Base-by-base conservation (phyloP, 2,888 invertebrate species). In the Patella ulyssiponensis region DNA sequence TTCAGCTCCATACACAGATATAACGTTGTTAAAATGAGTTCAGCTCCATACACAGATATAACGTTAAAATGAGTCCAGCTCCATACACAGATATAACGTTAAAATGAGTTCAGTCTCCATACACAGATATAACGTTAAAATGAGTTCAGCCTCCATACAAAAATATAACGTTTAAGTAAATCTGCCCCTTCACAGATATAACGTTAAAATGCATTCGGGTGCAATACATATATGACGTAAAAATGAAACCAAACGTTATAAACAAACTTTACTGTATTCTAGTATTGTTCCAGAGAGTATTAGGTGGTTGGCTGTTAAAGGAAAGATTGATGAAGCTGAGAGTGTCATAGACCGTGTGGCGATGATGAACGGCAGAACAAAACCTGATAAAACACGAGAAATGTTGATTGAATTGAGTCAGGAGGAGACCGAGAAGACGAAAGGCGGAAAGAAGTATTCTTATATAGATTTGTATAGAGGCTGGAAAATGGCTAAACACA, bases 271-370 rank as follows among this genome's bases (percentile, higher is more conserved):
- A 70, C 23, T 44, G 44, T 44, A 33, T 73, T 77, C 3, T 69
- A 87, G 86, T 71, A 77, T 82, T 17, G 69, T 85, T 7, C 85
- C 86, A 12, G 87, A 87, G 76, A 86, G 86, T 76, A 81, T 84
- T 17, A 84, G 87, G 12, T 87, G 87, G 87, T 79, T 85, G 11
- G 81, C 84, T 9, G 75, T 79, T 4, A 81, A 84, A 15, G 82
- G 84, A 12, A 75, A 79, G 15, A 15, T 84, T 11, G 81, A 85
- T 3, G 82, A 84, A 33, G 87, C 87, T 0, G 82, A 84, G 73
- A 74, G 77, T 5, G 80, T 83, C 12, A 74, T 87, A 20, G 51
- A 75, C 33, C 74, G 78, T 12, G 81, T 87, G 15, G 85, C 85
- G 0, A 80, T 74, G 20, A 73, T 83, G 56, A 87, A 87, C 78